phyloP scores from a whole-genome alignment of 2,888 invertebrate species.

The Drosophila paucipuncta region DNA sequence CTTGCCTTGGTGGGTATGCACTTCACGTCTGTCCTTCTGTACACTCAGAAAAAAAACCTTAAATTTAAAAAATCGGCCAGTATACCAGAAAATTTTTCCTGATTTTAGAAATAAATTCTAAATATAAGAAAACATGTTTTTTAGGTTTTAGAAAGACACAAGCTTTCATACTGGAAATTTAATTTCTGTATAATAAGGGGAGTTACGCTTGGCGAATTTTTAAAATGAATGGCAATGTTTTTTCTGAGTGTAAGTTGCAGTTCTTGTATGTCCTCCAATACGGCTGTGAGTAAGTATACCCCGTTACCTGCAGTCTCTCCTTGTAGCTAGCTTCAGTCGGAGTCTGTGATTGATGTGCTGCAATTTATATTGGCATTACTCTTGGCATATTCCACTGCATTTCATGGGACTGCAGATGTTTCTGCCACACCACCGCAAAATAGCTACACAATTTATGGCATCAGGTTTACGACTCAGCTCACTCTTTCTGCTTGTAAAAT shows the following conservation, averaged over 20 bases:
- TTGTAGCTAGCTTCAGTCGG: slow-evolving; percentile 32
- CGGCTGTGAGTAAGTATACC: slow-evolving; percentile 49
- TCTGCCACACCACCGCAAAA: slow-evolving; percentile 45
- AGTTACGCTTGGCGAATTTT: neutral
- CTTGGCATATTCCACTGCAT: slow-evolving; percentile 65
- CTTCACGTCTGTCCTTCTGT: neutral
- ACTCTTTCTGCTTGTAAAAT: slow-evolving; percentile 28
- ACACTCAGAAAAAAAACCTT: neutral
- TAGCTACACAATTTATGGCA: slow-evolving; percentile 65
- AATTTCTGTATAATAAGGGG: neutral
- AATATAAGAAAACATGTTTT: neutral
- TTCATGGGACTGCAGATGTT: slow-evolving; percentile 65
- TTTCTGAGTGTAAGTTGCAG: slow-evolving; percentile 42
- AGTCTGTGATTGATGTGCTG: slow-evolving; percentile 68
- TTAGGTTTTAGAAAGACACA: neutral
- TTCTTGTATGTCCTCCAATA: slow-evolving; percentile 17
- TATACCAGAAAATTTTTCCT: too few relatives aligned
- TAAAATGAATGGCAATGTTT: neutral
- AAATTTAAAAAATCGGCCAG: too few relatives aligned
- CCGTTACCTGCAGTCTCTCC: slow-evolving; percentile 61
- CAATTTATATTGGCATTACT: slow-evolving; percentile 72
- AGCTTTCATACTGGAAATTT: neutral
- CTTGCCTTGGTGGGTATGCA: slow-evolving; percentile 3
- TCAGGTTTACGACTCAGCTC: slow-evolving; percentile 48
- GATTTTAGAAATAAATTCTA: too few relatives aligned